Evolutionary conservation across 2,888 invertebrate species (phyloP).

Genomic region (Cantharis rustica): DNA sequence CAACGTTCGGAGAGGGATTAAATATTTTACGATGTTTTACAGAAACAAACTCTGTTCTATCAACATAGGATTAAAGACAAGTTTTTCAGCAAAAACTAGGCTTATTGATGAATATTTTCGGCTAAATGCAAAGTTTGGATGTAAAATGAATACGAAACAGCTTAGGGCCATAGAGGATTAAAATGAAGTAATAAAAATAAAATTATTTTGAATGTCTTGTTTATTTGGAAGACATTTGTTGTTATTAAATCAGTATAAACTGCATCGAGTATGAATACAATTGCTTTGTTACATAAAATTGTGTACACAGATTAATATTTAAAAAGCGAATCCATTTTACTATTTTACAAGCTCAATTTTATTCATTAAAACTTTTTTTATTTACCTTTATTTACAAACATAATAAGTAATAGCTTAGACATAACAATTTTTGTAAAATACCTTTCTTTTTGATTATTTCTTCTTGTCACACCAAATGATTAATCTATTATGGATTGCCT

Average conservation of each 20-base stretch:
- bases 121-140: no score
- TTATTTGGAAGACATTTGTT: constrained; percentile 58
- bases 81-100: no score
- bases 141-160: background rate
- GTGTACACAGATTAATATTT: constrained; percentile 46
- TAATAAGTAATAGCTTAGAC: constrained; percentile 11
- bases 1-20: no score
- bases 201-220: constrained; percentile 50
- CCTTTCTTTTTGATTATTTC: constrained; percentile 5
- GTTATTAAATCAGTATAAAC: constrained; percentile 57
- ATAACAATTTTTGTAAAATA: constrained; percentile 19
- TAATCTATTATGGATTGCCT: constrained; percentile 36
- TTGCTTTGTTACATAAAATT: constrained; percentile 42
- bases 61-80: no score
- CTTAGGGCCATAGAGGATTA: background rate
- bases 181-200: background rate
- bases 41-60: no score
- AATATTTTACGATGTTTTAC: no score
- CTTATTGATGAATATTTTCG: no score
- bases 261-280: constrained; percentile 54
- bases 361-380: constrained; percentile 21
- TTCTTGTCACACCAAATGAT: constrained; percentile 9
- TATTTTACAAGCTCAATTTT: constrained; percentile 47
- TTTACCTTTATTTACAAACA: constrained; percentile 21
- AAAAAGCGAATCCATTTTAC: constrained; percentile 38